A percentile compares a stretch with the other conserved stretches of the same genome.
Evolutionary conservation across 2,797 vertebrate species (phyloP).

Genomic region (Phrynocephalus vlangalii): DNA sequence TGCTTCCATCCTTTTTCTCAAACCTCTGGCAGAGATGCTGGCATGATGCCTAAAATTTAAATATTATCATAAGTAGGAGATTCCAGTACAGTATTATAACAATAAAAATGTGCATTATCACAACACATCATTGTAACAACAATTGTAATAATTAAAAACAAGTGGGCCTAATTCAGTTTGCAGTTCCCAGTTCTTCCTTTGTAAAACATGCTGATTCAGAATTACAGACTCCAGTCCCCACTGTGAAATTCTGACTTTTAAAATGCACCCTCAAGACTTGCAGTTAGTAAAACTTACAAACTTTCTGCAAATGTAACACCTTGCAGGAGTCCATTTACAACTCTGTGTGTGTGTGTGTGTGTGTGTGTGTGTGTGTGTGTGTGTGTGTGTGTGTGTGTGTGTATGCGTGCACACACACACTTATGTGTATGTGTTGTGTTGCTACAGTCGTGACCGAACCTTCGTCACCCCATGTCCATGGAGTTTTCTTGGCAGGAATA

Average conservation of each 20-base stretch:
- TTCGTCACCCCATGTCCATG: no score
- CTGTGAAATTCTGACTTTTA: not conserved
- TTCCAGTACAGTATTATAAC: not conserved
- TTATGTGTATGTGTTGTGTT: no score
- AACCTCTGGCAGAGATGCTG: not conserved
- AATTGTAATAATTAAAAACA: no score
- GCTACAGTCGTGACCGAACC: no score
- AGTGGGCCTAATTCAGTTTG: not conserved
- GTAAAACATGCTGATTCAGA: constrained; percentile 7
- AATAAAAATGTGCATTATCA: not conserved
- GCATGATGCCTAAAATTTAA: not conserved
- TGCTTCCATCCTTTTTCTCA: not conserved
- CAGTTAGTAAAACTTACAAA: not conserved
- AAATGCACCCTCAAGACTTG: not conserved
- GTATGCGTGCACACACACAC: no score
- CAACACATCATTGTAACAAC: not conserved
- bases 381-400: no score
- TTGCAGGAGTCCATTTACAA: not conserved
- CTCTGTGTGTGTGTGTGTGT: not conserved
- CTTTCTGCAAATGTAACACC: not conserved
- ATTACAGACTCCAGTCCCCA: not conserved
- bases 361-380: no score
- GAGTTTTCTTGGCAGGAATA: no score
- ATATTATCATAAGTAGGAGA: not conserved
- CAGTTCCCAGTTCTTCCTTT: not conserved